Conservation (phyloP, 2,888 invertebrate species). For the Dolomedes plantarius region DNA sequence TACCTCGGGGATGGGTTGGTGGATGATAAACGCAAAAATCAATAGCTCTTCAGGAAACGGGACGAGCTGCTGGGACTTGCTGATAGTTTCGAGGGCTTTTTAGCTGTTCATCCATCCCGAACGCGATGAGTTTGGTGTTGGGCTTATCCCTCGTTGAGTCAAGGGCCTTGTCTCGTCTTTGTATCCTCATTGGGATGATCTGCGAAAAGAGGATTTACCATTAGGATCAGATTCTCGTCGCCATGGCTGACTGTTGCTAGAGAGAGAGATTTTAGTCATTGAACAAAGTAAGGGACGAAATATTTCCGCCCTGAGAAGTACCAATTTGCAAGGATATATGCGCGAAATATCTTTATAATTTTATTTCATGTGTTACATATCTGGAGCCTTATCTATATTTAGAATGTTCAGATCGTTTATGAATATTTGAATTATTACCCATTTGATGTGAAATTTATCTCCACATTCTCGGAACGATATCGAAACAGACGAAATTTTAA, state of each 20-base stretch:
- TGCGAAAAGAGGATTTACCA: not conserved
- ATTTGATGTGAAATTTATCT: too few species aligned
- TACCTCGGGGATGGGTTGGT: not conserved
- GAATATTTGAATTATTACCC: too few species aligned
- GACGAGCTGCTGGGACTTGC: constrained; percentile 30
- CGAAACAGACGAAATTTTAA: too few species aligned
- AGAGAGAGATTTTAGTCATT: not conserved
- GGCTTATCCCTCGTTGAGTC: constrained; percentile 9
- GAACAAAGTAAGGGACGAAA: too few species aligned
- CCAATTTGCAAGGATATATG: too few species aligned
- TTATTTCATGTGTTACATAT: too few species aligned
- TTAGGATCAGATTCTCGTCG: not conserved
- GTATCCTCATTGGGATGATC: not conserved
- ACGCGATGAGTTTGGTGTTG: constrained; percentile 4
- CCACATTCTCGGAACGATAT: too few species aligned
- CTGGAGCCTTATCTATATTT: too few species aligned
- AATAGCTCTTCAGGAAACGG: constrained; percentile 38
- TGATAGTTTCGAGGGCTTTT: constrained; percentile 45
- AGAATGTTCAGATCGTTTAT: too few species aligned
- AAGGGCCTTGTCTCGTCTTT: not conserved
- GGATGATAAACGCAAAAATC: constrained; percentile 59
- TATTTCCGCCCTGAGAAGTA: too few species aligned
- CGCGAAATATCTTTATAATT: too few species aligned
- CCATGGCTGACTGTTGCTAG: not conserved
- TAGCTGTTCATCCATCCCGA: not conserved